Evolutionary conservation across 2,113 vertebrate genomes (phyloP), one percentile per base, ranked within the genome.

Genomic region (Sitta europaea): DNA sequence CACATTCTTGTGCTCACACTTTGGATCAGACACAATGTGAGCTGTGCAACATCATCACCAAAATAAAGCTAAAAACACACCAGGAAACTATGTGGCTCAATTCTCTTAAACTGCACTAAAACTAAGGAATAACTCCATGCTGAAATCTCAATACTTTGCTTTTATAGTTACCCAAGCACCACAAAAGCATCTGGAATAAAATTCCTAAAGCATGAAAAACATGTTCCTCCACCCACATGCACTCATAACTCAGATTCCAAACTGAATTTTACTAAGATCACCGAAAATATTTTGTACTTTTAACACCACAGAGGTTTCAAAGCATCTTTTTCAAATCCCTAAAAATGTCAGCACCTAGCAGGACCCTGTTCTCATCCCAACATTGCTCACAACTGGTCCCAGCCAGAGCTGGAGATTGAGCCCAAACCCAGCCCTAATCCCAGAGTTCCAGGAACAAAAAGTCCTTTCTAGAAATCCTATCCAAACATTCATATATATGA

Each of bases 171-270:
- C 75, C 23, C 94, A 88, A 93, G 85, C 63, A 73, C 79, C 3
- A 13, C 81, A 66, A 95, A 95, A 96, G 95, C 95, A 97, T 97
- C 95, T 97, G 96, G 94, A 96, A 96, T 96, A 92, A 87, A 94
- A 96, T 97, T 95, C 87, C 96, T 96, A 35, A 95, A 96, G 94
- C 92, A 97, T 95, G 95, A 97, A 94, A 96, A 96, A 78, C 91
- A 92, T 48, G 92, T 93, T 97, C 88, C 96, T 97, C 97, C 95
- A 97, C 96, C 96, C 96, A 97, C 95, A 94, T 75, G 76, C 73
- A n/a, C 55, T 94, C 96, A 95, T 97, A 97, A 87, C 94, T 95
- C 76, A 1, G 96, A 97, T 97, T 97, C 97, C 96, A 95, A 95
- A 94, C 73, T 63, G 59, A 80, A 58, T 95, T 97, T 95, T 71